phyloP scores from a whole-genome alignment of 2,113 vertebrate genomes.

The Lonchura striata region DNA sequence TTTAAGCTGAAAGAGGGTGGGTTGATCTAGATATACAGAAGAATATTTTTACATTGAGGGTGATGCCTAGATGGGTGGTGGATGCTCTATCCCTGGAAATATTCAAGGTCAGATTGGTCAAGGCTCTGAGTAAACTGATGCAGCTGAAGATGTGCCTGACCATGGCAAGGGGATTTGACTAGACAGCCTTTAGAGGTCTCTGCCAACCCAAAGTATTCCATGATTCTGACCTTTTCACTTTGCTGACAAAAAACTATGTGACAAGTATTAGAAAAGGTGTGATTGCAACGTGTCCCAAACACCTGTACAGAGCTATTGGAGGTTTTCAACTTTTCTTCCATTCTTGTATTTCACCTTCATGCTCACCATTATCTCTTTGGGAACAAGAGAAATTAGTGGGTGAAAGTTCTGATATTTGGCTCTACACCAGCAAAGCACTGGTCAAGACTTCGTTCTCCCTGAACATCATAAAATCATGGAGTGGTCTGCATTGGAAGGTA shows the following conservation, averaged over 20 bases:
- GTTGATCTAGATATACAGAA: neutral
- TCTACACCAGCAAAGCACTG: neutral
- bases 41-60: accelerated
- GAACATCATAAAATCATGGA: neutral
- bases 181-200: neutral
- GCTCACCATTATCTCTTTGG: neutral
- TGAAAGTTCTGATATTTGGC: neutral
- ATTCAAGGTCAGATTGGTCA: neutral
- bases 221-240: neutral
- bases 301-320: neutral
- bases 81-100: neutral
- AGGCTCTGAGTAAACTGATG: neutral
- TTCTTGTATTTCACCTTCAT: neutral
- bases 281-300: neutral
- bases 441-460: neutral
- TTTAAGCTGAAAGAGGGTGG: neutral
- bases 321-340: neutral
- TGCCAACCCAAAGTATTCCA: neutral
- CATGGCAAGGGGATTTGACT: accelerated
- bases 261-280: neutral
- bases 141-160: neutral
- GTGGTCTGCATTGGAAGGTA: neutral
- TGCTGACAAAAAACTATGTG: neutral
- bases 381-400: neutral
- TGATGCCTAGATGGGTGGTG: neutral